Evolutionary conservation across 2,113 vertebrate genomes (phyloP), one percentile per base, ranked within the genome.

Genomic region (Tragelaphus buxtoni): DNA sequence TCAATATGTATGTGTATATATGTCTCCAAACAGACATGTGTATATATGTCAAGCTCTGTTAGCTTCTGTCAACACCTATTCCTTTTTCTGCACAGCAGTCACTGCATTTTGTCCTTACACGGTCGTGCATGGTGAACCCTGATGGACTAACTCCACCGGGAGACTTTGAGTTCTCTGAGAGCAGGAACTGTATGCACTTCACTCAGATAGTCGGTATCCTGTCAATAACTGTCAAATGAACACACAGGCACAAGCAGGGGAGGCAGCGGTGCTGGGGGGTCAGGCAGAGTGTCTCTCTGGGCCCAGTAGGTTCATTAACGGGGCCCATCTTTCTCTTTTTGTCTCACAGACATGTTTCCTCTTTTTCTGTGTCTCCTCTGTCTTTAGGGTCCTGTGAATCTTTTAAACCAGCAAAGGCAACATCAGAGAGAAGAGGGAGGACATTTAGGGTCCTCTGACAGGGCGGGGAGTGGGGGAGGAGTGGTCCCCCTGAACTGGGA

Each of bases 401-500:
- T 83, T 81, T 49, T 63, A 90, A 96, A 86, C 35, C 61, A 58
- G 49, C 83, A 72, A 61, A 80, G 58, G 45, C 42, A 85, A 56
- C 16, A 8, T 53, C 39, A 4, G 35, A 90, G n/a, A 87, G 65
- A 45, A 56, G 69, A 93, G 45, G 32, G 63, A 94, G 12, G 39
- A 49, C 7, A 5, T 47, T 22, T 13, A 61, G 65, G 51, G 81
- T 26, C 45, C 81, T 13, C 6, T 28, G 55, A 88, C n/a, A n/a
- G n/a, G n/a, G n/a, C n/a, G n/a, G n/a, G n/a, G n/a, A n/a, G n/a
- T 7, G 3, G 47, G 32, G 4, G 0, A 5, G 39, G 9, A 9
- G 10, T 24, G 20, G 20, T 6, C 55, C n/a, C 63, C 30, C 22
- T 42, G 55, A 42, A 13, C 84, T 14, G 0, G 63, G 74, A 93